Conservation (phyloP, 1,140 invertebrate genomes). For the Nixonia krombeini region DNA sequence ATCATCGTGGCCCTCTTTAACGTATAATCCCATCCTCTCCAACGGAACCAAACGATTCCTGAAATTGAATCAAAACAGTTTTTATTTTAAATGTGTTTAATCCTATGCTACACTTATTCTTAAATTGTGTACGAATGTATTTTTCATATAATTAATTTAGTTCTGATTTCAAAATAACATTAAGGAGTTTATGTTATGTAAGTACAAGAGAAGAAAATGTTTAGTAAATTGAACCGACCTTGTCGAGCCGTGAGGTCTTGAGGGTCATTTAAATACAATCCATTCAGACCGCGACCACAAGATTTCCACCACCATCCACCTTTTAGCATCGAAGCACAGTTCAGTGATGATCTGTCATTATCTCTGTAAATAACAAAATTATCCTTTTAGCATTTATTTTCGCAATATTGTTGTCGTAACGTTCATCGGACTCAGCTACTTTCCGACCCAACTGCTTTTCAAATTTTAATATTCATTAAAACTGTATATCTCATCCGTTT, state of each 20-base stretch:
- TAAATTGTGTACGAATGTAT: no score
- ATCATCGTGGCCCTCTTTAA: conserved; percentile 91
- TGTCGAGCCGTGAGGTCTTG: conserved; percentile 90
- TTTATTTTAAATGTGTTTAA: no score
- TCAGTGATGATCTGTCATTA: conserved; percentile 90
- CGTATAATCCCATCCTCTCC: conserved; percentile 95
- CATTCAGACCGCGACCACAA: conserved; percentile 89
- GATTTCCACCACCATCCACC: conserved; percentile 97
- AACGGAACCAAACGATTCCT: conserved; percentile 95
- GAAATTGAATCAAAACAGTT: conserved; percentile 38
- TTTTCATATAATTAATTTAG: conserved; percentile 6
- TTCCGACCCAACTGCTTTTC: no score
- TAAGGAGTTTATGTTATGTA: no score
- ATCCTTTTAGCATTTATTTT: neutral
- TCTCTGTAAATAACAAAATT: conserved; percentile 75
- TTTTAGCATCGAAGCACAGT: conserved; percentile 93
- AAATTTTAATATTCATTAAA: no score
- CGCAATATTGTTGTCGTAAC: no score
- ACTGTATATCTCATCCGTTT: no score
- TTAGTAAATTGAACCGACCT: conserved; percentile 71
- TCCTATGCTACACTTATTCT: no score
- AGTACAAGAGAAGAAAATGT: neutral
- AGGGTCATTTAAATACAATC: conserved; percentile 88
- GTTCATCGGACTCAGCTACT: no score
- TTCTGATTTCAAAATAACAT: no score